A percentile compares a stretch with the other conserved stretches of the same genome.
Conservation (phyloP, 2,113 vertebrate genomes). For the Paramisgurnus dabryanus region DNA sequence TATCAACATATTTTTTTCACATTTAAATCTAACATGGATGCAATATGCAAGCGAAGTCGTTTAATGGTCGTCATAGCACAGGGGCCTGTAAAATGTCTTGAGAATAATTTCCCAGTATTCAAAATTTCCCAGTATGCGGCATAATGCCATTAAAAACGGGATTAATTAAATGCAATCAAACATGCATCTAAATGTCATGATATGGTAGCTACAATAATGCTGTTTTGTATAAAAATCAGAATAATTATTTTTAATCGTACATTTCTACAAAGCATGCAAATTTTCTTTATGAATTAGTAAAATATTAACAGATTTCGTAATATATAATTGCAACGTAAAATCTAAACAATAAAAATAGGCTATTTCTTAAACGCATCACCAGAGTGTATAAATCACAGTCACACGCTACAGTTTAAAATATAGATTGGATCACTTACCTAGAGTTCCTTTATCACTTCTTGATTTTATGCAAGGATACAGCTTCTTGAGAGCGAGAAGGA, state of each 20-base stretch:
- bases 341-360: not conserved
- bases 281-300: slow-evolving; percentile 24
- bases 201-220: not conserved
- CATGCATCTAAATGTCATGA: not conserved
- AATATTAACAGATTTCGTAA: slow-evolving; percentile 27
- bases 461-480: slow-evolving; percentile 62
- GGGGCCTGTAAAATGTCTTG: not conserved
- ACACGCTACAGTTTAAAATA: slow-evolving; percentile 34
- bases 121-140: not conserved
- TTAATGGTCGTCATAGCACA: not conserved
- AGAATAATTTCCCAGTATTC: not conserved
- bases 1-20: not conserved
- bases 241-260: not conserved
- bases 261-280: slow-evolving; percentile 20
- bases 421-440: slow-evolving; percentile 74
- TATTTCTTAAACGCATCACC: slow-evolving; percentile 27
- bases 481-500: slow-evolving; percentile 66
- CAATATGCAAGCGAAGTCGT: not conserved
- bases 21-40: not conserved
- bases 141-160: slow-evolving; percentile 3
- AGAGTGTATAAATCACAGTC: slow-evolving; percentile 47
- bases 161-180: not conserved
- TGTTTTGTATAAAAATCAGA: not conserved
- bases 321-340: slow-evolving; percentile 40
- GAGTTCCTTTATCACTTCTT: slow-evolving; percentile 67